Evolutionary conservation across 2,113 vertebrate species (phyloP).

Genomic region (Silurus meridionalis): DNA sequence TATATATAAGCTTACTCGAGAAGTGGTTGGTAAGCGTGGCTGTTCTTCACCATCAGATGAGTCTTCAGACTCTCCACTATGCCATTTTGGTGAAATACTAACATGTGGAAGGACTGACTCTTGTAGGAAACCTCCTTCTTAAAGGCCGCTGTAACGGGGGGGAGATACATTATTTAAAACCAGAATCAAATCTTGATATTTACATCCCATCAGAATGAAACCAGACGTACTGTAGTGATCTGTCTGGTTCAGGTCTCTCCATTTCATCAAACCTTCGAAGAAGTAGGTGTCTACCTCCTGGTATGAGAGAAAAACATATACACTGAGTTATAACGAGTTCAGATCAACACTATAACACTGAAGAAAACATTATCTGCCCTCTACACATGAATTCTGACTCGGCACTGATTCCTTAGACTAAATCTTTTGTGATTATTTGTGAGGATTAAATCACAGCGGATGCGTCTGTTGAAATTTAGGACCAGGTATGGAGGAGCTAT

Average conservation of each 20-base stretch:
- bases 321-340: neutral
- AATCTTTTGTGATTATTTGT: too few species aligned
- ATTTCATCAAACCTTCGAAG: conserved; percentile 90
- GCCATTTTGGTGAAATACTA: conserved; percentile 89
- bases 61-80: conserved; percentile 89
- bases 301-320: neutral
- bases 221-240: conserved; percentile 84
- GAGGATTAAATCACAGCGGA: too few species aligned
- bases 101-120: conserved; percentile 92
- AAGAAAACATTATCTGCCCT: too few species aligned
- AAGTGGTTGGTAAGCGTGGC: conserved; percentile 87
- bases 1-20: conserved; percentile 81
- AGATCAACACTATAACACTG: neutral
- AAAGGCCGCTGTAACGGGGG: conserved; percentile 79
- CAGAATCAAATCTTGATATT: neutral
- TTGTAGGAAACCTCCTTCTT: conserved; percentile 84
- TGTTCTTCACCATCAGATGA: conserved; percentile 81
- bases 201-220: neutral
- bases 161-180: conserved; percentile 28
- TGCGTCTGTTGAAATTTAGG: too few species aligned
- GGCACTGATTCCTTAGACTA: too few species aligned
- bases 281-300: conserved; percentile 97
- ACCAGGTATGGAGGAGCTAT: too few species aligned
- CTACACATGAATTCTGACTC: too few species aligned
- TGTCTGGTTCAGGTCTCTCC: conserved; percentile 93